Base-by-base conservation (phyloP, 1,140 invertebrate genomes). In the Leptopilina boulardi region DNA sequence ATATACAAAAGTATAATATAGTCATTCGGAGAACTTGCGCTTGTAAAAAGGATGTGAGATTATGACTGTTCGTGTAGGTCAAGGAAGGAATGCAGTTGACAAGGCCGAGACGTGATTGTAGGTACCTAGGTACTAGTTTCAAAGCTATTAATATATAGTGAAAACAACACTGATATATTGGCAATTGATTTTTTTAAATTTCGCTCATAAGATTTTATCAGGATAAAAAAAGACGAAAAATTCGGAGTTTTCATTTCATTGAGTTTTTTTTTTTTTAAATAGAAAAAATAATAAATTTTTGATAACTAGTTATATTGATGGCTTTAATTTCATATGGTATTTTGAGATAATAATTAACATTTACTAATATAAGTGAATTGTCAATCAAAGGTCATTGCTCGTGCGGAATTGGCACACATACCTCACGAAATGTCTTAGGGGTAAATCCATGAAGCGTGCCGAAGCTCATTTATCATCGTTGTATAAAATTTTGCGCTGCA, bases 81-180 rank as follows among this genome's bases (percentile, higher is more conserved):
- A 85, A 83, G 83, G 83, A 82, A 83, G 80, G 83, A 83, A 85
- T 85, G 82, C 77, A 83, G 82, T 83, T 83, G 82, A 85, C 83
- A 85, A 85, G 83, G 83, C 80, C 82, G 77, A 82, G 80, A 82
- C 79, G 81, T 83, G 81, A 83, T 82, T 83, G 83, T 82, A 81
- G 80, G 79, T 80, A 82, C 75, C 78, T 80, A 77, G 78, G 82
- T 83, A 78, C 47, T 66, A 66, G 59, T 66, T 66, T 66, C 59
- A n/a, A 38, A 66, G 23, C 59, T 66, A 66, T 66, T 66, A 66
- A 66, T n/a, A n/a, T n/a, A n/a, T 66, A 66, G 59, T 66, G 13
- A 66, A 66, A 66, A 66, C 21, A 23, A 30, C 23, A 23, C 59
- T 26, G 3, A 30, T 66, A 4, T 66, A n/a, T 66, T 66, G 47